Conservation (phyloP, 2,113 vertebrate species). For the Odobenus rosmarus region DNA sequence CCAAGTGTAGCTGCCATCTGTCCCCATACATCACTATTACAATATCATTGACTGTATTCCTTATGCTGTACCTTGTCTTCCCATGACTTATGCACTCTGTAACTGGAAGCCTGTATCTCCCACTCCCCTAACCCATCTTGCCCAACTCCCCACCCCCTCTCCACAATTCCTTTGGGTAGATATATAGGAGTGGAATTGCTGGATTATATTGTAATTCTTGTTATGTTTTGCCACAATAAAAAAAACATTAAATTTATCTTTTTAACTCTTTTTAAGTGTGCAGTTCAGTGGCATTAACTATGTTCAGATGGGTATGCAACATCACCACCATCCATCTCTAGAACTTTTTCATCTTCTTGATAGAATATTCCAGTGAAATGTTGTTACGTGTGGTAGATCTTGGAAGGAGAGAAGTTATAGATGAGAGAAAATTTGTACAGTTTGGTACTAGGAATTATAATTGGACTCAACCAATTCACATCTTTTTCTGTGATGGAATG, state of each 20-base stretch:
- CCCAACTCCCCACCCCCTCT: background rate
- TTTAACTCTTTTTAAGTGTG: background rate
- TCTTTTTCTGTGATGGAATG: background rate
- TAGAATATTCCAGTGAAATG: background rate
- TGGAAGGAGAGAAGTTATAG: background rate
- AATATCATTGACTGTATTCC: background rate
- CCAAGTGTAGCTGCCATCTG: background rate
- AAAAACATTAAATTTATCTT: background rate
- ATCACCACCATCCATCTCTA: background rate
- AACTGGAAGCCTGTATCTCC: background rate
- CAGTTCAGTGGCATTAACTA: background rate
- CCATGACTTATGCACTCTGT: background rate
- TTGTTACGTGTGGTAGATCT: background rate
- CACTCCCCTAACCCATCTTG: background rate
- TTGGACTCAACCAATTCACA: background rate
- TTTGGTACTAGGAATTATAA: conserved; percentile 10
- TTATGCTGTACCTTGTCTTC: background rate
- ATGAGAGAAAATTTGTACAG: background rate
- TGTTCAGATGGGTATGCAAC: background rate
- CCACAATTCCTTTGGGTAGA: background rate
- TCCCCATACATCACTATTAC: background rate
- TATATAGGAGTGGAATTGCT: background rate
- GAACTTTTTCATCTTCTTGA: background rate
- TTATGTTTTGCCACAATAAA: too few relatives aligned
- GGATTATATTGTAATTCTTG: background rate